Evolutionary conservation across 2,888 invertebrate genomes (phyloP).

Genomic region (Rhodophaea formosa): DNA sequence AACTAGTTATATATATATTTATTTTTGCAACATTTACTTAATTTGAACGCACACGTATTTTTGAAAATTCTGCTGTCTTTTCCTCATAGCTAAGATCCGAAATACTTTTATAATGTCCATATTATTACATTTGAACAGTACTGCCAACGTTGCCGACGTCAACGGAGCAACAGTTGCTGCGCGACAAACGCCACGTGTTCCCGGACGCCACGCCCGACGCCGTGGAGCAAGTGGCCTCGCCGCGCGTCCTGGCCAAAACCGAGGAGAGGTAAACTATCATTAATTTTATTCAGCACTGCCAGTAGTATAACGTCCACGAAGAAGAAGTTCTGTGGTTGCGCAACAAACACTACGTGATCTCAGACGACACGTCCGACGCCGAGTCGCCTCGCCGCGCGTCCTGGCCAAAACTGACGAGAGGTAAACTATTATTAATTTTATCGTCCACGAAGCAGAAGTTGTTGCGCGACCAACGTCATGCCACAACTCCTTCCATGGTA

Average conservation of each 20-base stretch:
- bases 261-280: constrained; percentile 55
- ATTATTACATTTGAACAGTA: constrained; percentile 13
- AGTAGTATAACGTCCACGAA: constrained; percentile 27
- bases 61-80: too few species aligned
- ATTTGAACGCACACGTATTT: too few species aligned
- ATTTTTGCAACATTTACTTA: too few species aligned
- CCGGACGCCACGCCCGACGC: constrained; percentile 47
- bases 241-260: constrained; percentile 46
- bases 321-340: constrained; percentile 33
- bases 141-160: constrained; percentile 29
- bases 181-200: constrained; percentile 64
- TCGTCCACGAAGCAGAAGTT: constrained; percentile 27
- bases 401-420: constrained; percentile 57
- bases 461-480: constrained; percentile 51
- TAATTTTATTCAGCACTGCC: constrained; percentile 33
- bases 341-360: constrained; percentile 62
- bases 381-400: constrained; percentile 46
- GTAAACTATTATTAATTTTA: constrained; percentile 42
- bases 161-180: constrained; percentile 27
- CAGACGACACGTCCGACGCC: constrained; percentile 46
- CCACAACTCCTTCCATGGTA: too few species aligned
- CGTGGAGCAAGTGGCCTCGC: constrained; percentile 49
- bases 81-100: too few species aligned
- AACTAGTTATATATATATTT: too few species aligned
- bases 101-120: too few species aligned